phyloP scores from a whole-genome alignment of 2,888 invertebrate species.

The Hypselothyrea guttata region DNA sequence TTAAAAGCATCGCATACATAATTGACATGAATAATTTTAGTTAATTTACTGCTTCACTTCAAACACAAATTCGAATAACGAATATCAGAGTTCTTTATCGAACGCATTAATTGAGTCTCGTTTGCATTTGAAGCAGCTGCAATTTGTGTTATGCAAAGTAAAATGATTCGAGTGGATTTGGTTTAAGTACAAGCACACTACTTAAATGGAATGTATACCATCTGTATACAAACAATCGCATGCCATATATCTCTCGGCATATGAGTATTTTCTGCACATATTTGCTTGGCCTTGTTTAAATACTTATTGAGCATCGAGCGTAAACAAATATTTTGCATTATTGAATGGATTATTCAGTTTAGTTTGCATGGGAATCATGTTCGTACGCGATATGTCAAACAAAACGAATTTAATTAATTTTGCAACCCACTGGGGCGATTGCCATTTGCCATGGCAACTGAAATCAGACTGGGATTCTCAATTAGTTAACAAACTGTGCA shows the following conservation, averaged over 20 bases:
- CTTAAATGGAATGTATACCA: conserved; percentile 8
- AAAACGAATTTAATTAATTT: conserved; percentile 70
- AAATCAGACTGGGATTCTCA: conserved; percentile 28
- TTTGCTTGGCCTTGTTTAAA: conserved; percentile 45
- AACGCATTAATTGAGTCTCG: conserved; percentile 18
- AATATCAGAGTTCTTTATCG: neutral
- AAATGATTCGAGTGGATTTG: conserved; percentile 47
- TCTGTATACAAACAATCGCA: neutral
- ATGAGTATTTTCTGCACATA: too few relatives aligned
- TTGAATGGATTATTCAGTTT: conserved; percentile 36
- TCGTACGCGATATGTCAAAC: conserved; percentile 54
- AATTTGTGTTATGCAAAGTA: conserved; percentile 20
- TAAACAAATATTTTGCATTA: conserved; percentile 60
- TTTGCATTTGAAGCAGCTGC: conserved; percentile 18
- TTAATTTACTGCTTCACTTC: too few relatives aligned
- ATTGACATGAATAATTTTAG: too few relatives aligned
- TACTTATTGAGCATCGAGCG: conserved; percentile 28
- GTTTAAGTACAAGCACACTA: conserved; percentile 53
- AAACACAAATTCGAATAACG: neutral
- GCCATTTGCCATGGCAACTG: neutral
- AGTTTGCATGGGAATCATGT: conserved; percentile 19
- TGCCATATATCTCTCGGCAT: conserved; percentile 1
- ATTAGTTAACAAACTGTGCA: conserved; percentile 62
- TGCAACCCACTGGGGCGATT: too few relatives aligned
- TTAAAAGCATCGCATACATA: too few relatives aligned